Base-by-base conservation (phyloP, 2,888 invertebrate species). In the Hirtodrosophila duncani region DNA sequence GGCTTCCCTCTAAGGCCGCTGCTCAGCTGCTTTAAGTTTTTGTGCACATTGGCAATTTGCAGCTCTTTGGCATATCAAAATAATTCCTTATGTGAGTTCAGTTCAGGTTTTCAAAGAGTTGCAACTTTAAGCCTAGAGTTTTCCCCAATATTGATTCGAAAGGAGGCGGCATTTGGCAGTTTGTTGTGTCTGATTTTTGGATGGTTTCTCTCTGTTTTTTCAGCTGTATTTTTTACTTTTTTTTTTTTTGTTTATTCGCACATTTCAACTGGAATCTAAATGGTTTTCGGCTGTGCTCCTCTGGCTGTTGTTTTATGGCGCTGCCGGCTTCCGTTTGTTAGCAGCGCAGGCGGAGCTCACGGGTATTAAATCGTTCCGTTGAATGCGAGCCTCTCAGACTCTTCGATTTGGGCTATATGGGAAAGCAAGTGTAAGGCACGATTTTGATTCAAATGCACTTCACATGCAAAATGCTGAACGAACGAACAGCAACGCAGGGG, bases 41-140 rank as follows among this genome's bases (percentile, higher is more conserved):
- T 42, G 46, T 66, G 57, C 67, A 70, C 39, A 53, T 44, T 69
- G 66, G 36, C 70, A 65, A 66, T 66, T 69, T 65, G 55, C 53
- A 49, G 55, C 44, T 36, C 38, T 24, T 23, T 23, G 38, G 67
- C 34, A 16, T 62, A 70, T 66, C 51, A 67, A 57, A 70, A 67
- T 70, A 63, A 70, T 67, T 67, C 71, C 58, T 51, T 70, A 70
- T 67, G 66, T 59, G 66, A 50, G 48, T 63, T 46, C n/a, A n/a
- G 53, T 49, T 30, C 59, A 45, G 49, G 49, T 64, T 65, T 51
- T 49, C 65, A 14, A 29, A 30, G 27, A 33, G 29, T 10, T 27
- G n/a, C n/a, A n/a, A n/a, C n/a, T n/a, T n/a, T n/a, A n/a, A n/a
- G n/a, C n/a, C n/a, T n/a, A n/a, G n/a, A n/a, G n/a, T n/a, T n/a